A percentile compares a stretch with the other conserved stretches of the same genome.
These are phyloP conservation scores for Dendrolimus punctatus DNA, from an alignment of 1,140 invertebrate species.

Conservation along the genomic window DNA sequence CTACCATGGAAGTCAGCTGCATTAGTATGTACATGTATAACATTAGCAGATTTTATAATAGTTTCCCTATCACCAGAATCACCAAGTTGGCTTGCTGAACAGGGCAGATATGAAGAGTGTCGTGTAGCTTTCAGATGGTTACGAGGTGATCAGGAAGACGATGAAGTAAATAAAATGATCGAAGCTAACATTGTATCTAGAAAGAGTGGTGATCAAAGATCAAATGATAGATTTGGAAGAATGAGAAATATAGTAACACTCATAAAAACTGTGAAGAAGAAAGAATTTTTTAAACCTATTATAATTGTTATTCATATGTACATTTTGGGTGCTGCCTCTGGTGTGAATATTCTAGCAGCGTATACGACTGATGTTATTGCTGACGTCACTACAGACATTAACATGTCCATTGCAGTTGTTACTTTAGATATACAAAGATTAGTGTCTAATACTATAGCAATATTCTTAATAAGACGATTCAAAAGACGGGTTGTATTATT, in stretches of 20 bases:
- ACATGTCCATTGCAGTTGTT: slow-evolving; percentile 62
- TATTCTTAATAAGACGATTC: slow-evolving; percentile 42
- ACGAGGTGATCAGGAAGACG: slow-evolving; percentile 53
- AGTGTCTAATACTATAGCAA: slow-evolving; percentile 45
- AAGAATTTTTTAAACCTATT: slow-evolving; percentile 51
- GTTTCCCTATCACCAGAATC: slow-evolving; percentile 76
- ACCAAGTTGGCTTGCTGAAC: slow-evolving; percentile 76
- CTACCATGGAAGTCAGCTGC: slow-evolving; percentile 71
- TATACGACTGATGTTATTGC: slow-evolving; percentile 76
- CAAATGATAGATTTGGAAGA: slow-evolving; percentile 12
- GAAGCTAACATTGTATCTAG: slow-evolving; percentile 18
- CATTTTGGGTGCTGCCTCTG: slow-evolving; percentile 37
- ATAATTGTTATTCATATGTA: slow-evolving; percentile 41
- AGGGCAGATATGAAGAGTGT: slow-evolving; percentile 62
- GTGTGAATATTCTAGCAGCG: slow-evolving; percentile 72
- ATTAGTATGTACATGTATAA: slow-evolving; percentile 58
- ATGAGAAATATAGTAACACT: slow-evolving; percentile 8
- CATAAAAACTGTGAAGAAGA: slow-evolving; percentile 24
- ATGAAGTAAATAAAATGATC: slow-evolving; percentile 49
- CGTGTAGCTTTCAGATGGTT: slow-evolving; percentile 61
- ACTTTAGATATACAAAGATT: slow-evolving; percentile 73
- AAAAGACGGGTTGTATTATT: slow-evolving; percentile 45
- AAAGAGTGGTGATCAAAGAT: slow-evolving; percentile 10
- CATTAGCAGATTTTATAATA: slow-evolving; percentile 59
- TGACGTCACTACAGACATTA: slow-evolving; percentile 72